Base-by-base conservation (phyloP, 2,888 invertebrate species). In the Vanessa cardui region DNA sequence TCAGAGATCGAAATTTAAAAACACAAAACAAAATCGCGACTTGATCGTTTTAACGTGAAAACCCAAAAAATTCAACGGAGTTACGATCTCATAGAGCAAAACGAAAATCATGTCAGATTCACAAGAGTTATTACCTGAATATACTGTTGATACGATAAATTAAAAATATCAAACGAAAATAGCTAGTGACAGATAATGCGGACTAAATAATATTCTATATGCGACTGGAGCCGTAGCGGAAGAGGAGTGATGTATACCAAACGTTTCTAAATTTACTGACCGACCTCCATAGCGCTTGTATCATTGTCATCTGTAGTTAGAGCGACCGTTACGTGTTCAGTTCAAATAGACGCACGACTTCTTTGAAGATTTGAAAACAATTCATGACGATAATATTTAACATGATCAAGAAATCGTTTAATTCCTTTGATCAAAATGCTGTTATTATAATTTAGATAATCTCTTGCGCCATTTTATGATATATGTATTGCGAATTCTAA, bases 261-360 rank as follows among this genome's bases (percentile, higher is more conserved):
- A 71, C 70, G 68, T 62, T 68, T 75, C 74, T 76, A 74, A 69
- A 74, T 76, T 70, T 74, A 76, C 68, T 66, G 58, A 49, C 60
- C 63, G 73, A 63, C 71, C 70, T 71, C 71, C 71, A 74, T 72
- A 68, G 64, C 66, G 60, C 52, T 69, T 68, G 66, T 59, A 73
- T 72, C 75, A 74, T 72, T 74, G 74, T 76, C 73, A 73, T 75
- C 65, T 69, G 62, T 39, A 54, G 63, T 54, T 54, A 39, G 21
- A 54, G 52, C 21, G 12, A 44, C 45, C 4, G 44, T 47, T 69
- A 39, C 56, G 56, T 56, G 31, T n/a, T 8, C 47, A n/a, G 39
- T 39, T 7, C 8, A n/a, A 39, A 18, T 18, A n/a, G 33, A 39
- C 47, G n/a, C 47, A 47, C 47, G 47, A 18, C 3, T 20, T 56